These are phyloP conservation scores for Rhinichthys klamathensis DNA, from an alignment of 2,113 vertebrate genomes.

Conservation along the genomic window DNA sequence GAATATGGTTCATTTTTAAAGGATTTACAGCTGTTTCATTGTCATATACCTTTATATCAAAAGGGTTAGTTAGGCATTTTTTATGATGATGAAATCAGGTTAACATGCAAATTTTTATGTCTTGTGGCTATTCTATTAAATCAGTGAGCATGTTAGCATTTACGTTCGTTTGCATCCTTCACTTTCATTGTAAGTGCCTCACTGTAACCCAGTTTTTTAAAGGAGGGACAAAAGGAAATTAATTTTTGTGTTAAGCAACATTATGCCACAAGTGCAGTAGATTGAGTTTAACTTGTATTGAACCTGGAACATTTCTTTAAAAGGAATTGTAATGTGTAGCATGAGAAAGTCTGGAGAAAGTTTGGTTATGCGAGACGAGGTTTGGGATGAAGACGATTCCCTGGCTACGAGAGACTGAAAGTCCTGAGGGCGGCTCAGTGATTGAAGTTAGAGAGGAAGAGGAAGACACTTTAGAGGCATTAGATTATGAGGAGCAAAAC, in stretches of 20 bases:
- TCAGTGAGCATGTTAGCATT: not conserved
- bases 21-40: not conserved
- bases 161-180: not conserved
- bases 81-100: not conserved
- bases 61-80: not conserved
- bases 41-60: not conserved
- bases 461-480: conserved; percentile 4
- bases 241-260: not conserved
- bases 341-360: not conserved
- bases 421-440: not conserved
- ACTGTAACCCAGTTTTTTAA: not conserved
- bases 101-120: not conserved
- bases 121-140: not conserved
- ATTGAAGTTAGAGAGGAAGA: conserved; percentile 28
- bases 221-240: not conserved
- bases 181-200: not conserved
- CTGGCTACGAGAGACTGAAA: conserved; percentile 11
- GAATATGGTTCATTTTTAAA: not conserved
- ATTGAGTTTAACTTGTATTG: not conserved
- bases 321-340: conserved; percentile 61
- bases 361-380: not conserved
- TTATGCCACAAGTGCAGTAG: not conserved
- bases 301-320: not conserved
- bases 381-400: not conserved
- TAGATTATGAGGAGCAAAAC: conserved; percentile 30